Evolutionary conservation across 1,140 invertebrate genomes (phyloP).

Genomic region (Micrasema minimum): DNA sequence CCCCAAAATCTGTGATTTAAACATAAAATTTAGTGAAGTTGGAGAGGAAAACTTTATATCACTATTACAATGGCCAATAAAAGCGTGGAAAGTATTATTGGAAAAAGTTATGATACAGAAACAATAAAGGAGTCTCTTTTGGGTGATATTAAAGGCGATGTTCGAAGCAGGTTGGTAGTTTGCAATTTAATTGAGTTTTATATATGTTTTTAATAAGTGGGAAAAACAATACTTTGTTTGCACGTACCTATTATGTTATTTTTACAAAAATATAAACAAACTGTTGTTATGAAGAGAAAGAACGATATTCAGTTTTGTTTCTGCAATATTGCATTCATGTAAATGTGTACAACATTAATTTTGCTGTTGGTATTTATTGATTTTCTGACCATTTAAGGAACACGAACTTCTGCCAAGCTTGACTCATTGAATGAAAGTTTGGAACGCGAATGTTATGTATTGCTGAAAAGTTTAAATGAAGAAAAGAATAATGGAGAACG

Average conservation of each 20-base stretch:
- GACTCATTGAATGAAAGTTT: conserved; percentile 15
- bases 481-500: conserved; percentile 6
- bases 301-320: too few relatives aligned
- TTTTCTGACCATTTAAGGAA: background rate
- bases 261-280: too few relatives aligned
- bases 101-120: conserved; percentile 13
- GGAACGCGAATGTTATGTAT: background rate
- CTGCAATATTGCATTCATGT: too few relatives aligned
- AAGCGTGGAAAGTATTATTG: background rate
- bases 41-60: too few relatives aligned
- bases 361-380: conserved; percentile 10
- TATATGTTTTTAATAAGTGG: too few relatives aligned
- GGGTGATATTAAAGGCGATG: conserved; percentile 17
- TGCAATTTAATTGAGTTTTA: background rate
- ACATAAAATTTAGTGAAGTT: too few relatives aligned
- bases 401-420: background rate
- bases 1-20: too few relatives aligned
- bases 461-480: conserved; percentile 8
- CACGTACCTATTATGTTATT: too few relatives aligned
- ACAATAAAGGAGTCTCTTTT: background rate
- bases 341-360: too few relatives aligned
- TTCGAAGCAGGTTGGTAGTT: conserved; percentile 9
- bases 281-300: too few relatives aligned
- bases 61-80: conserved; percentile 4
- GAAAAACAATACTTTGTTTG: too few relatives aligned